phyloP scores from a whole-genome alignment of 2,113 vertebrate species.

The Tringa solitaria region DNA sequence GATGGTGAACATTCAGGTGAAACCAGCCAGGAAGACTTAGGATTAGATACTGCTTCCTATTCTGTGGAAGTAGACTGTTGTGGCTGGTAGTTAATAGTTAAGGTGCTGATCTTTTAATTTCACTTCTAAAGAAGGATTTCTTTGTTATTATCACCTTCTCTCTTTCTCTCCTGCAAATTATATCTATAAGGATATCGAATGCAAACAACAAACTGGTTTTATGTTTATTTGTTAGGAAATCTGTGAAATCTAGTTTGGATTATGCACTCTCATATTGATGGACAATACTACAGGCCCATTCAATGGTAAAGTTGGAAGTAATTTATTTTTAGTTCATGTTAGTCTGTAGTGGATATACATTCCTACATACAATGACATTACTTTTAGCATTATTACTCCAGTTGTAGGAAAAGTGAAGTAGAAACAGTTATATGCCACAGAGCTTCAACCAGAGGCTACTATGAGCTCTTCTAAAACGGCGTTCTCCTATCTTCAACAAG shows the following conservation, averaged over 20 bases:
- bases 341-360: background rate
- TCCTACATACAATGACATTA: background rate
- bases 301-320: background rate
- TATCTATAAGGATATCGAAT: background rate
- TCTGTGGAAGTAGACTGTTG: background rate
- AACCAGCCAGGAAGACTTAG: background rate
- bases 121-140: background rate
- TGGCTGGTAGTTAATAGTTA: background rate
- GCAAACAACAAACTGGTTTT: background rate
- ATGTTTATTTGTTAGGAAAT: background rate
- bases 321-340: background rate
- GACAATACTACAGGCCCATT: background rate
- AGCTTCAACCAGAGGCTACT: background rate
- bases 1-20: background rate
- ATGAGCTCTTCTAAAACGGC: background rate
- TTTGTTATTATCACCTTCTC: background rate
- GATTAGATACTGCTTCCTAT: background rate
- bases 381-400: background rate
- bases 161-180: background rate
- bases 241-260: background rate
- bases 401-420: background rate
- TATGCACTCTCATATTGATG: background rate
- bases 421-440: background rate
- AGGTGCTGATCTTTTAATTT: background rate
- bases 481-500: background rate